Conservation (phyloP, 2,797 vertebrate genomes). For the Eurystomus glaucurus region DNA sequence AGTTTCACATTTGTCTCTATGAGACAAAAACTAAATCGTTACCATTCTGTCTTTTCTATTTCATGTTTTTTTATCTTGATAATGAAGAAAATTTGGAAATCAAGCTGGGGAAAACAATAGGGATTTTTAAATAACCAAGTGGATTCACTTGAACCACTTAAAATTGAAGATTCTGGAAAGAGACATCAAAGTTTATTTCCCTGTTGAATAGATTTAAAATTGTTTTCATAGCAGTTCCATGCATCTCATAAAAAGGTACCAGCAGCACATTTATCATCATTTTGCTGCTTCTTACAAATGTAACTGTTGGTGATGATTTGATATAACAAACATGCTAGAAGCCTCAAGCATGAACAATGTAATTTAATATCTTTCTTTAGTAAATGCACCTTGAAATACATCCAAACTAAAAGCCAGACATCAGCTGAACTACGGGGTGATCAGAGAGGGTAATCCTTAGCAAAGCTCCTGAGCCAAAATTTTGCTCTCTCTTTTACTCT, state of each 20-base stretch:
- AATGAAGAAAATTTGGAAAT: neutral
- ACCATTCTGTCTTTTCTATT: neutral
- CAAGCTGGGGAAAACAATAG: neutral
- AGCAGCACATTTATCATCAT: slow-evolving; percentile 2
- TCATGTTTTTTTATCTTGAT: neutral
- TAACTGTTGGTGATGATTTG: neutral
- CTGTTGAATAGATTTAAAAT: neutral
- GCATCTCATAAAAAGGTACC: neutral
- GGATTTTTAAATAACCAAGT: neutral
- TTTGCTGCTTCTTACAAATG: slow-evolving; percentile 3
- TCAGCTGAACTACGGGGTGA: neutral
- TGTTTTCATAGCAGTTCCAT: neutral
- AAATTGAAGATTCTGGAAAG: neutral
- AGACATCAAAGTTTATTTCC: neutral
- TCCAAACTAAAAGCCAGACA: neutral
- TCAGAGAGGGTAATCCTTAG: neutral
- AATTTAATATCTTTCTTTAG: neutral
- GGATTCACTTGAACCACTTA: neutral
- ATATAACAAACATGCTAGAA: neutral
- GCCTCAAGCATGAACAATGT: neutral
- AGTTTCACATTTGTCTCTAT: neutral
- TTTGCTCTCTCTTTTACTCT: neutral
- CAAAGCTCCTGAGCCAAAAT: neutral
- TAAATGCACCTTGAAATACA: slow-evolving; percentile 1
- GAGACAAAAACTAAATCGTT: neutral